These are phyloP conservation scores for Gambusia affinis DNA, from an alignment of 2,113 vertebrate species.

Conservation along the genomic window DNA sequence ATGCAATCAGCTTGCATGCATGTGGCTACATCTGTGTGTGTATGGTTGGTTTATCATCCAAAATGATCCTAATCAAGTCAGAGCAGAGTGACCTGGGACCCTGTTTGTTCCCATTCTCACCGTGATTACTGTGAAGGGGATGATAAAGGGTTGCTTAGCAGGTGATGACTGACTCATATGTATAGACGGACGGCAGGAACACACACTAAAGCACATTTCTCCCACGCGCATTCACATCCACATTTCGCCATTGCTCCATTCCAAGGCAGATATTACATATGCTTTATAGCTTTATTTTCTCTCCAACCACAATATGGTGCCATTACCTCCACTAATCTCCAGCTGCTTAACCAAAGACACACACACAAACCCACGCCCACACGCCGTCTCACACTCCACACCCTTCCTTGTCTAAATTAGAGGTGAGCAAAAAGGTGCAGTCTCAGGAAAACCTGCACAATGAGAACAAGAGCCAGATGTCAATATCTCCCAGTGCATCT, in stretches of 20 bases:
- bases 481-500: conserved; percentile 8
- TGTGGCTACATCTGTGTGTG: background rate
- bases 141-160: conserved; percentile 50
- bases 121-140: conserved; percentile 34
- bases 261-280: conserved; percentile 22
- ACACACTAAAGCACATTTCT: conserved; percentile 22
- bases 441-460: conserved; percentile 44
- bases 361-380: no score
- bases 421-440: conserved; percentile 40
- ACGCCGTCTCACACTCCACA: background rate
- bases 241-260: background rate
- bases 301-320: conserved; percentile 32
- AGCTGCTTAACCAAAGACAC: conserved; percentile 27
- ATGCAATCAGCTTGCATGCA: conserved; percentile 58
- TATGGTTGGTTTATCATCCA: conserved; percentile 37
- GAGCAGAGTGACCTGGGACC: conserved; percentile 38
- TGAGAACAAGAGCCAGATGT: conserved; percentile 47
- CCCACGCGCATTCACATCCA: conserved; percentile 26
- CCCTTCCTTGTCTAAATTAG: conserved; percentile 13
- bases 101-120: conserved; percentile 29
- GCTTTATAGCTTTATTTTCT: conserved; percentile 29
- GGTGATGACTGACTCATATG: conserved; percentile 35
- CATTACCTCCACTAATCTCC: conserved; percentile 38
- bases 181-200: conserved; percentile 15
- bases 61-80: conserved; percentile 65